A percentile compares a stretch with the other conserved stretches of the same genome.
Conservation (phyloP, 1,140 invertebrate species). For the Neuroterus valhalla region DNA sequence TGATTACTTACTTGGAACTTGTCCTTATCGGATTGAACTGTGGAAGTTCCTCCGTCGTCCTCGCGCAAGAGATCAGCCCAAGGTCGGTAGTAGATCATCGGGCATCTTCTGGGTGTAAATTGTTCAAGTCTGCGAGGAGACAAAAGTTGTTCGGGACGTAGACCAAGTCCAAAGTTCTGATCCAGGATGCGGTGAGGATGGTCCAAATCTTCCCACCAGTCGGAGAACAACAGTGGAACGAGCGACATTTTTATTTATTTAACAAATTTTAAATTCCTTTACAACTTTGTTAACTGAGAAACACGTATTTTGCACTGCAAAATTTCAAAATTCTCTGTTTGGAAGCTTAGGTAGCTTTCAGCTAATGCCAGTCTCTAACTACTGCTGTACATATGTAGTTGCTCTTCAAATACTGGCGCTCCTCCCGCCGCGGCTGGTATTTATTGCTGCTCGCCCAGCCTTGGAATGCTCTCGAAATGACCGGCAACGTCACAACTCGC, state of each 20-base stretch:
- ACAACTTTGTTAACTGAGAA: no score
- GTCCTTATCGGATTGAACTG: conserved; percentile 75
- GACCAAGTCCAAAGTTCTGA: conserved; percentile 46
- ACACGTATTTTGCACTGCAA: neutral
- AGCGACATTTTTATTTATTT: conserved; percentile 62
- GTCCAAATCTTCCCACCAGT: conserved; percentile 66
- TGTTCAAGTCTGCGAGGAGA: conserved; percentile 41
- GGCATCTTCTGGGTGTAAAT: conserved; percentile 21
- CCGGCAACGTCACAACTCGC: no score
- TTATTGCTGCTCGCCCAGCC: no score
- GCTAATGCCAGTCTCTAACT: no score
- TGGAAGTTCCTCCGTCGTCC: conserved; percentile 68
- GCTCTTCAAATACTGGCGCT: no score
- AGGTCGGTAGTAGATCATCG: conserved; percentile 24
- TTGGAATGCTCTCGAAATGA: no score
- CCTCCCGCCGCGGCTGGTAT: no score
- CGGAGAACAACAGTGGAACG: conserved; percentile 67
- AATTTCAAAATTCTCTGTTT: neutral
- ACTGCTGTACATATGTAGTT: no score
- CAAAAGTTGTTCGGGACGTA: conserved; percentile 45
- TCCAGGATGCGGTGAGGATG: conserved; percentile 55
- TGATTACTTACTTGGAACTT: conserved; percentile 62
- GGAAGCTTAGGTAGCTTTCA: no score
- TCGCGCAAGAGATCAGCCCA: conserved; percentile 45
- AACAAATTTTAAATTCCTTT: no score